Conservation (phyloP, 2,888 invertebrate genomes). For the Polymixis flavicincta region DNA sequence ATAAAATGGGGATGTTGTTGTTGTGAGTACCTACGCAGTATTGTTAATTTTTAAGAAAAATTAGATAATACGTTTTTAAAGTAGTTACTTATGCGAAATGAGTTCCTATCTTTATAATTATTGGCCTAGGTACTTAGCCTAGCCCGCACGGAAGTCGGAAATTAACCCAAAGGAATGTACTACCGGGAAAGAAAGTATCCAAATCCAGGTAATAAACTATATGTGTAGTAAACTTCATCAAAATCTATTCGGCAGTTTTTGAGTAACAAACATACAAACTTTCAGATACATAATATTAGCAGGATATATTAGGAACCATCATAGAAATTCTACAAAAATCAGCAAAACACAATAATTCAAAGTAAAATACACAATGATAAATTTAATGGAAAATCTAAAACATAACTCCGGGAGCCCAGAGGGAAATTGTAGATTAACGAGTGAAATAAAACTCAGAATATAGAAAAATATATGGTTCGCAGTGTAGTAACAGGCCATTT, state of each 20-base stretch:
- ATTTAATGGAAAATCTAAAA: slow-evolving; percentile 23
- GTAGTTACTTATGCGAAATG: neutral
- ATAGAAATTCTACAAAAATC: neutral
- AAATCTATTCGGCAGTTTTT: too few species aligned
- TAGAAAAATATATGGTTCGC: slow-evolving; percentile 43
- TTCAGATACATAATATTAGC: too few species aligned
- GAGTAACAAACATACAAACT: too few species aligned
- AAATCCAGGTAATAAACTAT: too few species aligned
- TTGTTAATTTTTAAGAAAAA: too few species aligned
- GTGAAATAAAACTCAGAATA: slow-evolving; percentile 49
- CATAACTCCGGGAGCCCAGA: slow-evolving; percentile 12
- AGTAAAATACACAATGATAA: neutral
- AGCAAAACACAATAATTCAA: neutral
- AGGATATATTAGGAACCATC: too few species aligned
- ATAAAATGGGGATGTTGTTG: too few species aligned
- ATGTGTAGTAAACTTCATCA: too few species aligned
- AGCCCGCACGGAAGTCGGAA: too few species aligned
- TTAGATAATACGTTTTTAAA: neutral
- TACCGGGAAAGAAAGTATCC: too few species aligned
- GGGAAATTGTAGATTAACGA: slow-evolving; percentile 48
- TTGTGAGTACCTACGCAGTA: too few species aligned
- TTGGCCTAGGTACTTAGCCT: neutral
- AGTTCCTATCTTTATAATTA: neutral
- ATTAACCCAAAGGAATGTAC: too few species aligned
- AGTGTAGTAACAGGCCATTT: slow-evolving; percentile 42